phyloP scores from a whole-genome alignment of 2,888 invertebrate genomes.

The Loripinus fragilis region DNA sequence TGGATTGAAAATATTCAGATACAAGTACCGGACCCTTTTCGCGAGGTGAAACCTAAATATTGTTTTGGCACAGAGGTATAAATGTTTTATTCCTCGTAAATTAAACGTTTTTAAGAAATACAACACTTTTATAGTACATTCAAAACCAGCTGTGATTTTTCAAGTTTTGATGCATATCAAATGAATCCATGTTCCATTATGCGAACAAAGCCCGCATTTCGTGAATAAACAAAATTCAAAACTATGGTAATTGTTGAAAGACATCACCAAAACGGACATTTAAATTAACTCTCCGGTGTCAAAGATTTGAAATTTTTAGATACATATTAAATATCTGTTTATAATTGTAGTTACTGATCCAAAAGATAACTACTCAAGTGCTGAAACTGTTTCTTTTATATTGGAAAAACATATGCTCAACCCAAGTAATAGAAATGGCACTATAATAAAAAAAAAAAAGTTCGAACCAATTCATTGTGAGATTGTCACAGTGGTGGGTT shows the following conservation, averaged over 20 bases:
- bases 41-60: no score
- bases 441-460: no score
- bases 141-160: conserved; percentile 58
- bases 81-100: conserved; percentile 55
- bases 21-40: no score
- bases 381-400: conserved; percentile 3
- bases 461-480: no score
- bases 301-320: conserved; percentile 40
- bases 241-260: conserved; percentile 47
- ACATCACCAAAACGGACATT: conserved; percentile 50
- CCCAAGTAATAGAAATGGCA: no score
- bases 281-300: conserved; percentile 48
- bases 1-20: no score
- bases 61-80: conserved; percentile 4
- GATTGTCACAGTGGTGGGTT: no score
- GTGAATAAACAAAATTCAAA: conserved; percentile 62
- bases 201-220: conserved; percentile 49
- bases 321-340: conserved; percentile 53
- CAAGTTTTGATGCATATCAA: conserved; percentile 61
- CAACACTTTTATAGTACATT: conserved; percentile 45
- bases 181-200: conserved; percentile 49
- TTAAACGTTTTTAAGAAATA: conserved; percentile 52
- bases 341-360: conserved; percentile 12
- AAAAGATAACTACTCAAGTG: not conserved
- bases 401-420: not conserved